Evolutionary conservation across 2,797 vertebrate genomes (phyloP).

Genomic region (Babyrousa celebensis): DNA sequence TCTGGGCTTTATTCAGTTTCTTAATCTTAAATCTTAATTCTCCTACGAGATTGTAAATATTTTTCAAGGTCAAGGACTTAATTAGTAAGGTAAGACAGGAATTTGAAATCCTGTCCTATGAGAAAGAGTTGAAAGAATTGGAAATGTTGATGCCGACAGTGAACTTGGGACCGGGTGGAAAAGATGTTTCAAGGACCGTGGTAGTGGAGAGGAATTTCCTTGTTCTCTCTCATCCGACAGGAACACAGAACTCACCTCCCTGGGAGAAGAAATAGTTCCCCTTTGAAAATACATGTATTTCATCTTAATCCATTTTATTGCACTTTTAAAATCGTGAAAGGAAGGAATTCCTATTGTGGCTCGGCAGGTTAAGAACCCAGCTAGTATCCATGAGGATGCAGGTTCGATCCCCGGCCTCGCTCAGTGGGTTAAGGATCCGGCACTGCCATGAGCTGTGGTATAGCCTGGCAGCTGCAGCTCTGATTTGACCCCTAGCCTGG

Average conservation of each 20-base stretch:
- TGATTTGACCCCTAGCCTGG: no score
- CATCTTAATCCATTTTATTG: neutral
- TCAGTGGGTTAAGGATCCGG: no score
- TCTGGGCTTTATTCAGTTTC: neutral
- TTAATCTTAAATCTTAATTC: conserved; percentile 17
- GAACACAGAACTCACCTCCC: neutral
- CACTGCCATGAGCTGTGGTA: no score
- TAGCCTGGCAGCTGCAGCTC: no score
- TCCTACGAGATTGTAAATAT: neutral
- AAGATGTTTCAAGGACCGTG: neutral
- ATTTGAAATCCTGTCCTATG: neutral
- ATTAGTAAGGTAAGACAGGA: neutral
- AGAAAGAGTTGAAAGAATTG: conserved; percentile 58
- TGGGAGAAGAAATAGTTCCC: fast-evolving
- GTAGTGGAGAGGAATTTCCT: fast-evolving
- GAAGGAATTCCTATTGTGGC: neutral
- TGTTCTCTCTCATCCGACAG: neutral
- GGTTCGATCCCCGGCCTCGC: no score
- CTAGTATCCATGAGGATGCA: no score
- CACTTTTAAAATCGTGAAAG: neutral
- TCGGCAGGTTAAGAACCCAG: no score
- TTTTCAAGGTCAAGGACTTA: conserved; percentile 65
- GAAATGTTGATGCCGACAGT: neutral
- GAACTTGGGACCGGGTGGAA: neutral
- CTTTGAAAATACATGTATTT: fast-evolving